These are phyloP conservation scores for Cottoperca gobio DNA, from an alignment of 2,797 vertebrate genomes.

Conservation along the genomic window DNA sequence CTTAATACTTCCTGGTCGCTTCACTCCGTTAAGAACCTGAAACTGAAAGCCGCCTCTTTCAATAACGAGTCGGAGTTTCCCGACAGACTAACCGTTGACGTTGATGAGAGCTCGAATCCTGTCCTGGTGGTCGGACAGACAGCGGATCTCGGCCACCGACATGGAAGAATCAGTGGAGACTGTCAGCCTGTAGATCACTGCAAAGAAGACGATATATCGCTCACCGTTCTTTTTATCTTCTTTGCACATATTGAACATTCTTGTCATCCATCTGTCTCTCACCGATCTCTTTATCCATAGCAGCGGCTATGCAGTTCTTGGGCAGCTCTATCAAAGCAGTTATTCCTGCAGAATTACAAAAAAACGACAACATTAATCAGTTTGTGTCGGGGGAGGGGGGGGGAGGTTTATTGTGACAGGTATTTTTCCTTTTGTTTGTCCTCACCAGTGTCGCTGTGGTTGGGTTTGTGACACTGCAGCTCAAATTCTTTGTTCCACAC, in stretches of 20 bases:
- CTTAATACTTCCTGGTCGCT: too few relatives aligned
- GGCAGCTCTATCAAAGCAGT: conserved; percentile 91
- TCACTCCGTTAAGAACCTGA: too few relatives aligned
- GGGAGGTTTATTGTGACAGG: not conserved
- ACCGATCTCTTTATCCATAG: conserved; percentile 93
- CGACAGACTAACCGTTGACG: conserved; percentile 86
- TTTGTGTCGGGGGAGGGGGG: not conserved
- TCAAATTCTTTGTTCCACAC: conserved; percentile 93
- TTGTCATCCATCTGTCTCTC: conserved; percentile 51
- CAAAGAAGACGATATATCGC: not conserved
- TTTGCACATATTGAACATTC: not conserved
- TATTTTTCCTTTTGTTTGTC: not conserved
- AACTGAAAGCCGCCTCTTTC: not conserved
- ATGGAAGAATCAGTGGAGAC: conserved; percentile 61
- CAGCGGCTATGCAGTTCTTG: conserved; percentile 91
- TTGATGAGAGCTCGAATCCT: conserved; percentile 91
- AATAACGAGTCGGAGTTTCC: rapidly evolving
- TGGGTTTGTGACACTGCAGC: conserved; percentile 89
- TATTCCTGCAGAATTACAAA: conserved; percentile 82
- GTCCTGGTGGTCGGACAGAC: conserved; percentile 92
- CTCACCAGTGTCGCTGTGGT: conserved; percentile 91
- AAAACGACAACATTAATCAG: not conserved
- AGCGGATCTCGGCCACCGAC: conserved; percentile 78
- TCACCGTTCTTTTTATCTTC: not conserved
- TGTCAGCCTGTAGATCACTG: conserved; percentile 93